Percentiles rank a stretch among this genome's conserved stretches.
Evolutionary conservation across 2,888 invertebrate genomes (phyloP).

Genomic region (Caenorhabditis sp.): DNA sequence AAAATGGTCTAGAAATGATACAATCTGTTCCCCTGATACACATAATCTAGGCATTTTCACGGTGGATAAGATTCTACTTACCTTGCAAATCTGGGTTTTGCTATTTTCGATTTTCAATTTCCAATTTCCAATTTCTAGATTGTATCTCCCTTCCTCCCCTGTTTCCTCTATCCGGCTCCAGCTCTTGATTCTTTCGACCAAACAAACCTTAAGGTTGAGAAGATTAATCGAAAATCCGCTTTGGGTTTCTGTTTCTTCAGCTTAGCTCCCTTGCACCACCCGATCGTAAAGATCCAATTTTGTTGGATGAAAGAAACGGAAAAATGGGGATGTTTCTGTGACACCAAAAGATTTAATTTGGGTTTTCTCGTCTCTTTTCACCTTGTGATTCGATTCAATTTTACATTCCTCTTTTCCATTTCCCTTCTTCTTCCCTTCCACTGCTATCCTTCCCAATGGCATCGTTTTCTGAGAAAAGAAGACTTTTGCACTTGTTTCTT

Average conservation of each 20-base stretch:
- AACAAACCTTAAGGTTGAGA: constrained; percentile 10
- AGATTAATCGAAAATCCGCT: constrained; percentile 33
- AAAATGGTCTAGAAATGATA: too few relatives aligned
- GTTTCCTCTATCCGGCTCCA: too few relatives aligned
- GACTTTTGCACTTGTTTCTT: constrained; percentile 21
- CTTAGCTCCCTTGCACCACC: background rate
- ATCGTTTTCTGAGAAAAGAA: constrained; percentile 15
- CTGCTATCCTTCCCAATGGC: constrained; percentile 18
- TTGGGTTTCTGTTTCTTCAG: too few relatives aligned
- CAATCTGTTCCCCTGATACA: too few relatives aligned
- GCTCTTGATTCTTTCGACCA: background rate
- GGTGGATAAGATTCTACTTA: too few relatives aligned
- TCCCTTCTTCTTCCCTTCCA: constrained; percentile 10
- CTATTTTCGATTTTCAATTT: background rate
- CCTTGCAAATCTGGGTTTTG: too few relatives aligned
- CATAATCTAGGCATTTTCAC: too few relatives aligned
- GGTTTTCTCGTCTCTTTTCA: constrained; percentile 39
- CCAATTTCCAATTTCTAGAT: too few relatives aligned
- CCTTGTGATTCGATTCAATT: constrained; percentile 56
- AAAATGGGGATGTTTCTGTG: constrained; percentile 31
- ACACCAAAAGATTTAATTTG: constrained; percentile 59
- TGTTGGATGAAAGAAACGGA: background rate
- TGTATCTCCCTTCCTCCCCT: background rate
- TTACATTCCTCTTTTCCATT: background rate
- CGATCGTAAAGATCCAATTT: constrained; percentile 59